Conservation (phyloP, 2,888 invertebrate genomes). For the Andrena camellia region DNA sequence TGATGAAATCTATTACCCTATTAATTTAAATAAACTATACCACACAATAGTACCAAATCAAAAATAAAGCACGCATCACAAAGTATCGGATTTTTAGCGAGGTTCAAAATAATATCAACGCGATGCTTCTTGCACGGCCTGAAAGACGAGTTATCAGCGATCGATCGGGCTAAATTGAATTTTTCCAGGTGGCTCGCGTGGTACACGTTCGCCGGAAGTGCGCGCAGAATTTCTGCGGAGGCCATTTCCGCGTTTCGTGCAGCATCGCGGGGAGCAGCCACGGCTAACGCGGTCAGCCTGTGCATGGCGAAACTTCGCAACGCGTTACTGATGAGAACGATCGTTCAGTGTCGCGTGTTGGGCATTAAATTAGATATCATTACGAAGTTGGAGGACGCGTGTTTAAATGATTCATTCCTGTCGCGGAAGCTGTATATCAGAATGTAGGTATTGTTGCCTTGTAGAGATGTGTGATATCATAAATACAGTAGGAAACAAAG, state of each 20-base stretch:
- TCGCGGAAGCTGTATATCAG: slow-evolving; percentile 24
- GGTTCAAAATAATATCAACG: neutral
- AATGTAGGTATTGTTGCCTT: slow-evolving; percentile 13
- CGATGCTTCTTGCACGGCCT: neutral
- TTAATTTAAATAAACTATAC: neutral
- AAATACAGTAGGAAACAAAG: too few species aligned
- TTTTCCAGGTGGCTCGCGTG: slow-evolving; percentile 26
- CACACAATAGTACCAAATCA: neutral
- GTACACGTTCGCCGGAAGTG: neutral
- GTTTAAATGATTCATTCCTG: slow-evolving; percentile 57
- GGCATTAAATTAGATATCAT: slow-evolving; percentile 67
- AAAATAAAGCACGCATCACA: neutral
- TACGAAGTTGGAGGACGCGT: slow-evolving; percentile 46
- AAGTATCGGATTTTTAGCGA: neutral
- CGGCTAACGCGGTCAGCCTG: slow-evolving; percentile 1
- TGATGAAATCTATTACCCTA: too few species aligned
- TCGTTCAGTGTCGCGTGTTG: slow-evolving; percentile 60
- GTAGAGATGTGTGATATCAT: too few species aligned
- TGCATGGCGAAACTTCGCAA: slow-evolving; percentile 44
- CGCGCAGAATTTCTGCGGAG: slow-evolving; percentile 28
- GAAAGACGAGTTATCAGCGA: neutral
- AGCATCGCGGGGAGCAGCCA: neutral
- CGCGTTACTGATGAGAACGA: slow-evolving; percentile 58
- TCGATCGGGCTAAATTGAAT: slow-evolving; percentile 46
- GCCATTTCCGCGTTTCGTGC: slow-evolving; percentile 40